phyloP scores from a whole-genome alignment of 2,888 invertebrate genomes.

The Spialia ferax region DNA sequence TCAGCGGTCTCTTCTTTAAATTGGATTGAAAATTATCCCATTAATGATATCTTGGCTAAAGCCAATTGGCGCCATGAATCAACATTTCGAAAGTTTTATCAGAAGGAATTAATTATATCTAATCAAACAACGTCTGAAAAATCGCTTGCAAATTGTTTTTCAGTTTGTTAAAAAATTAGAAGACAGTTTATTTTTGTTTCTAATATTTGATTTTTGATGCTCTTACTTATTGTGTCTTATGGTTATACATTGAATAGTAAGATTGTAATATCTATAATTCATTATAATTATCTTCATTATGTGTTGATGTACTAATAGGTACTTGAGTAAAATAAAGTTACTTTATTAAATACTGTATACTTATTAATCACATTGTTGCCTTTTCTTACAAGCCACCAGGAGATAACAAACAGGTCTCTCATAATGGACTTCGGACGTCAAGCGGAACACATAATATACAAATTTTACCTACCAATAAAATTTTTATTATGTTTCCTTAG shows the following conservation, averaged over 20 bases:
- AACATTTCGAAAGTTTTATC: slow-evolving; percentile 32
- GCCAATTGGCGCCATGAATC: slow-evolving; percentile 41
- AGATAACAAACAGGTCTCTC: slow-evolving; percentile 43
- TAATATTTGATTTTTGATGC: not conserved
- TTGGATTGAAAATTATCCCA: slow-evolving; percentile 41
- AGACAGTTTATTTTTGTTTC: no score
- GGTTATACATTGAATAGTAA: not conserved
- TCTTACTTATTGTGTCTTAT: not conserved
- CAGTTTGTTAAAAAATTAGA: slow-evolving; percentile 5
- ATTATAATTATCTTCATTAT: not conserved
- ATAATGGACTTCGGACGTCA: slow-evolving; percentile 35
- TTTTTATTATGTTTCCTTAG: slow-evolving; percentile 41
- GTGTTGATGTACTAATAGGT: not conserved
- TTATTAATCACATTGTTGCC: slow-evolving; percentile 32
- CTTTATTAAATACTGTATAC: not conserved
- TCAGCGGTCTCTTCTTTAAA: slow-evolving; percentile 43
- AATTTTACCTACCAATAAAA: slow-evolving; percentile 33
- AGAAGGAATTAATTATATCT: slow-evolving; percentile 5
- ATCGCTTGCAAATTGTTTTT: slow-evolving; percentile 7
- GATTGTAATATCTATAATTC: not conserved
- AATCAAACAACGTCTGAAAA: not conserved
- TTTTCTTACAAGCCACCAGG: slow-evolving; percentile 38
- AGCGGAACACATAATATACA: slow-evolving; percentile 41
- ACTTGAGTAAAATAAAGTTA: not conserved
- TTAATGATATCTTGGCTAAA: slow-evolving; percentile 41